phyloP scores from a whole-genome alignment of 2,888 invertebrate species.

The Drosophila mulleri region DNA sequence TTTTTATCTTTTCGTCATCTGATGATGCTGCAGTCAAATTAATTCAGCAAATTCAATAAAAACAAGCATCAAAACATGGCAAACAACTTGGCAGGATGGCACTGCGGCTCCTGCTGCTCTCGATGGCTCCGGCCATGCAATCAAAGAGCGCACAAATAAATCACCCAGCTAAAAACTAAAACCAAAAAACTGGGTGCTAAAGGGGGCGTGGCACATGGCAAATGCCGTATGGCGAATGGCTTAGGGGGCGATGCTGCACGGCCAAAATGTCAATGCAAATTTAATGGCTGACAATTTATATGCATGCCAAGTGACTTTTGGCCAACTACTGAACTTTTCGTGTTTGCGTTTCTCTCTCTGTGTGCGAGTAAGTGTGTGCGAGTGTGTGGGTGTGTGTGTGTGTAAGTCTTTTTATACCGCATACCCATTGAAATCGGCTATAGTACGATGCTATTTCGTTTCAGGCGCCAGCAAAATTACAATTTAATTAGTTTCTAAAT shows the following conservation, averaged over 20 bases:
- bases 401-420: constrained; percentile 12
- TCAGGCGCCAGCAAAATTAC: neutral
- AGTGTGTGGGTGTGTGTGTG: constrained; percentile 10
- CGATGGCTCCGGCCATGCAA: constrained; percentile 55
- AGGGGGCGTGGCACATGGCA: neutral
- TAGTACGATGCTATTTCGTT: neutral
- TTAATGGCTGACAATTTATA: constrained; percentile 80
- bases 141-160: constrained; percentile 78
- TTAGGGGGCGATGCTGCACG: constrained; percentile 36
- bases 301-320: constrained; percentile 81
- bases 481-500: constrained; percentile 2
- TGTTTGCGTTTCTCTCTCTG: constrained; percentile 15
- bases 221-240: constrained; percentile 3
- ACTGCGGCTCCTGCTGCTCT: constrained; percentile 15
- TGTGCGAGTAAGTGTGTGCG: no score
- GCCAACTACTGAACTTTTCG: constrained; percentile 76
- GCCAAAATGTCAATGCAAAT: constrained; percentile 80
- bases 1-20: constrained; percentile 18
- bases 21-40: constrained; percentile 67
- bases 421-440: neutral
- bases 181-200: constrained; percentile 29
- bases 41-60: constrained; percentile 79
- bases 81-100: constrained; percentile 57
- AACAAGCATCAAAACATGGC: constrained; percentile 74
- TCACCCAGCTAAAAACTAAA: constrained; percentile 72